Evolutionary conservation across 2,113 vertebrate genomes (phyloP).

Genomic region (Sander lucioperca): DNA sequence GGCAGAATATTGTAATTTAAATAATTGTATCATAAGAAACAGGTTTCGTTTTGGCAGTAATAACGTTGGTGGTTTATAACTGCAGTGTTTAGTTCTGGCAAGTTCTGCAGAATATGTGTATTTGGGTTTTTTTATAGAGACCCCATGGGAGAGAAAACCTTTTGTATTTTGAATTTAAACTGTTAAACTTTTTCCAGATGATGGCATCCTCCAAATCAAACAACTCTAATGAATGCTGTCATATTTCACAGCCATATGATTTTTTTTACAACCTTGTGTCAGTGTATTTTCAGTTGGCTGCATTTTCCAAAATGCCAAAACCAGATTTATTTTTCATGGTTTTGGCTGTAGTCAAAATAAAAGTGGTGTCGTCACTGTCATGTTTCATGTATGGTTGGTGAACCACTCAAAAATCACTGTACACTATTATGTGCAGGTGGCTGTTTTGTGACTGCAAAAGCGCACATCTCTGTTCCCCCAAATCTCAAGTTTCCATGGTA

Average conservation of each 20-base stretch:
- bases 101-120: constrained; percentile 15
- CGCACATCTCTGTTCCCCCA: constrained; percentile 52
- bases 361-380: neutral
- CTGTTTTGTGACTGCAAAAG: constrained; percentile 52
- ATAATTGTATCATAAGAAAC: neutral
- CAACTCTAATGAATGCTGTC: neutral
- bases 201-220: neutral
- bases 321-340: neutral
- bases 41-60: neutral
- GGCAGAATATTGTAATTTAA: neutral
- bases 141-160: neutral
- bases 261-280: neutral
- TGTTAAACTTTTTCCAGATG: constrained; percentile 2
- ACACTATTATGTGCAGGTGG: constrained; percentile 38
- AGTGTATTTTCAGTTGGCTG: neutral
- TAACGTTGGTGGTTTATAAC: neutral
- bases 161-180: neutral
- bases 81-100: constrained; percentile 20
- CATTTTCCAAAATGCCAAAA: neutral
- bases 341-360: neutral
- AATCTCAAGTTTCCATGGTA: constrained; percentile 81
- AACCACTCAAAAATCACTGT: neutral
- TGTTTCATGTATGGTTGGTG: neutral
- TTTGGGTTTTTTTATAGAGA: neutral
- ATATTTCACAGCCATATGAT: neutral